These are phyloP conservation scores for Echinometra lucunter DNA, from an alignment of 53 echinoderm and acorn worm species.

Conservation along the genomic window DNA sequence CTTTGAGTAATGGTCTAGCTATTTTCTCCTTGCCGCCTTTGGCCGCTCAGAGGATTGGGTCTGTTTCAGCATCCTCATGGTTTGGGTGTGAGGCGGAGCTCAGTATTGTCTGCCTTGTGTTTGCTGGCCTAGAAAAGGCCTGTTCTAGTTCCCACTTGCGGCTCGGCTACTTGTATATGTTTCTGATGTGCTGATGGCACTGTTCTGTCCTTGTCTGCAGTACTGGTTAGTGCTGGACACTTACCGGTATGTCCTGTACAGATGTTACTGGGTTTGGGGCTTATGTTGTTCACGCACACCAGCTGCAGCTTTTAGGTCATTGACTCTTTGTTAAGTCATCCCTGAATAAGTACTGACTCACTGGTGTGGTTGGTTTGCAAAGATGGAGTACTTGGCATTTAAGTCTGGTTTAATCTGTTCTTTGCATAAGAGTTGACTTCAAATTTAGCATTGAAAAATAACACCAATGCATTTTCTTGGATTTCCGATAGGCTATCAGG, in stretches of 20 bases:
- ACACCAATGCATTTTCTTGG: slow-evolving; percentile 46
- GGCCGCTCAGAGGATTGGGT: background rate
- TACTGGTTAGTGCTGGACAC: background rate
- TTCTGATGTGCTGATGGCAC: background rate
- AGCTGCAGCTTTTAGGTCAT: slow-evolving; percentile 21
- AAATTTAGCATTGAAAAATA: slow-evolving; percentile 67
- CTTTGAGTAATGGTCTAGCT: slow-evolving; percentile 51
- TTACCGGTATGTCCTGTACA: background rate
- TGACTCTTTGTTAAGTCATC: slow-evolving; percentile 72
- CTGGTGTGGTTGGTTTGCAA: slow-evolving; percentile 68
- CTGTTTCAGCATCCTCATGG: slow-evolving; percentile 25
- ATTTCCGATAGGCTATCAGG: background rate
- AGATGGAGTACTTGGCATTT: slow-evolving; percentile 66
- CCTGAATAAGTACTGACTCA: slow-evolving; percentile 71
- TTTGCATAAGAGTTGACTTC: slow-evolving; percentile 70
- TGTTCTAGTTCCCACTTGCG: slow-evolving; percentile 44
- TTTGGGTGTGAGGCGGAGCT: slow-evolving; percentile 34
- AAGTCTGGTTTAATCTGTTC: slow-evolving; percentile 76
- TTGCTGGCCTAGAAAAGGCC: slow-evolving; percentile 69
- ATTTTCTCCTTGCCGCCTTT: slow-evolving; percentile 31
- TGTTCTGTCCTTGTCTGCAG: background rate
- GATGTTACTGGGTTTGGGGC: background rate
- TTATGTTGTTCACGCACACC: background rate
- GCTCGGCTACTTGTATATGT: background rate
- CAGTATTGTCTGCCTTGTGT: background rate